Conservation (phyloP, 2,797 vertebrate species). For the Sebastes diploproa region DNA sequence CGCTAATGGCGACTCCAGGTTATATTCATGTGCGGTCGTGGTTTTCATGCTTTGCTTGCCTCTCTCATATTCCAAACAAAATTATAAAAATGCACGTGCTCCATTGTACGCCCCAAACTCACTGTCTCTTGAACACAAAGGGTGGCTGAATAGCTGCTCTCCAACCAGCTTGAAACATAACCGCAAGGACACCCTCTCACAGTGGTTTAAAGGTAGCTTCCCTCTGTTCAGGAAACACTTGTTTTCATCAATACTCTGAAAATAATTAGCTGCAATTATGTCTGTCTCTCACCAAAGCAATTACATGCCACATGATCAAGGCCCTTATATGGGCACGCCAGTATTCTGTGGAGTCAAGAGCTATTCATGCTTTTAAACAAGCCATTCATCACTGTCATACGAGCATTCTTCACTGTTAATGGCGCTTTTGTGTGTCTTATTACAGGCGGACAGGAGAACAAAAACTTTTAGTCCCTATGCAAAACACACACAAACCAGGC, state of each 20-base stretch:
- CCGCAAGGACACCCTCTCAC: not conserved
- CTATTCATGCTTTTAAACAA: constrained; percentile 72
- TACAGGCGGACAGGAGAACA: constrained; percentile 65
- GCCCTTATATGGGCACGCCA: constrained; percentile 41
- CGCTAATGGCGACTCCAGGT: constrained; percentile 61
- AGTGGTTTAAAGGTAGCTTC: not conserved
- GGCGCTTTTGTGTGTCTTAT: constrained; percentile 68
- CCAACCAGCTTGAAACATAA: not conserved
- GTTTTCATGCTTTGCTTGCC: not conserved
- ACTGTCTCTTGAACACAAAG: not conserved
- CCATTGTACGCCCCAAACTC: not conserved
- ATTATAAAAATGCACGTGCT: constrained; percentile 23
- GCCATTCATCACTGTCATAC: constrained; percentile 80
- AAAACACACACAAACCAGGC: constrained; percentile 44
- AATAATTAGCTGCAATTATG: constrained; percentile 69
- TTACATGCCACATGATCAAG: constrained; percentile 61
- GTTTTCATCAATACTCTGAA: constrained; percentile 44
- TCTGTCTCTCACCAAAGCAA: constrained; percentile 62
- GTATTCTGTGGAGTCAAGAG: constrained; percentile 58
- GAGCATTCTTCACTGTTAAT: constrained; percentile 61
- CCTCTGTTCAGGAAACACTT: constrained; percentile 31
- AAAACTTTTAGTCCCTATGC: constrained; percentile 56
- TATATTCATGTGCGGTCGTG: constrained; percentile 29
- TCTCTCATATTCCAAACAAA: constrained; percentile 38
- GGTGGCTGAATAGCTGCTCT: not conserved